Evolutionary conservation across 2,113 vertebrate genomes (phyloP), one percentile per base, ranked within the genome.

Genomic region (Esox niger): DNA sequence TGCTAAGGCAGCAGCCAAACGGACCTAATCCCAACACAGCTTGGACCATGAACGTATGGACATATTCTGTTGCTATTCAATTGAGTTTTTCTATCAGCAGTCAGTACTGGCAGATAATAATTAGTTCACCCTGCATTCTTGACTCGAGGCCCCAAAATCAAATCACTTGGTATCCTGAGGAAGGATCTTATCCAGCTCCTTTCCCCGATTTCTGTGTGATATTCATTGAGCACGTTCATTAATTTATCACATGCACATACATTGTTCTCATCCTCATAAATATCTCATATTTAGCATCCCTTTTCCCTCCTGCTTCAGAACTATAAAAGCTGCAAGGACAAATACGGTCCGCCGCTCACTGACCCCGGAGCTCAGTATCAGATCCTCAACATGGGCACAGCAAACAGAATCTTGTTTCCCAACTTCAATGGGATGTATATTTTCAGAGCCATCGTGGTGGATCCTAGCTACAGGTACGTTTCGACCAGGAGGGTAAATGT

Each of bases 291-390:
- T 21, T 52, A n/a, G n/a, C n/a, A n/a, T n/a, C n/a, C n/a, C n/a
- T 69, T n/a, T 69, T 27, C 20, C 38, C 25, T 49, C 47, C 47
- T 49, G 47, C 8, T 49, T 15, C 54, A 79, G 76, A 79, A 79
- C 47, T 79, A 64, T 62, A 47, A 6, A 26, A 71, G 59, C 32
- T 79, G 76, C 57, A 31, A 32, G 2, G 55, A 71, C 58, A n/a
- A n/a, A n/a, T n/a, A 31, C 4, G 57, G 57, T 7, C 57, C 57
- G 17, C 57, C 27, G 17, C 29, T 59, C 13, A 30, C 57, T 30
- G 57, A 59, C 15, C 57, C 57, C 13, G 7, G 15, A 30, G 57
- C 17, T 17, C 57, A 59, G 57, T 59, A 59, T 15, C 57, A 59
- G 57, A 29, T 59, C 57, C 57, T 59, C 13, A 59, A 59, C 29